Evolutionary conservation across 2,888 invertebrate species (phyloP).

Genomic region (Acronicta aceris): DNA sequence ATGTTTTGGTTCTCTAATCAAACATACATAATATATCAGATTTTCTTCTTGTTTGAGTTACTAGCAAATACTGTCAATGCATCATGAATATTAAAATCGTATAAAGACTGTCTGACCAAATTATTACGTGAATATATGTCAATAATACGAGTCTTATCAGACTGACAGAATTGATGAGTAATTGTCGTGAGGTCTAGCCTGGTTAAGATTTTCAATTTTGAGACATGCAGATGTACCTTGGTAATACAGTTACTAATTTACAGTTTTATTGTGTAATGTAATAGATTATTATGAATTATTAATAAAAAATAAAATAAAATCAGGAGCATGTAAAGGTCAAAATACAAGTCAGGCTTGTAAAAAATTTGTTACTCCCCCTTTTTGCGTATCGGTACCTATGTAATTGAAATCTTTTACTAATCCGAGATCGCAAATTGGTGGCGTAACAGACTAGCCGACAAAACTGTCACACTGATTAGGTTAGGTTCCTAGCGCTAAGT

Average conservation of each 20-base stretch:
- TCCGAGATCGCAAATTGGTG: conserved; percentile 70
- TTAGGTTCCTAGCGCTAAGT: conserved; percentile 57
- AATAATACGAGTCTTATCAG: conserved; percentile 1
- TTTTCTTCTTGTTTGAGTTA: not conserved
- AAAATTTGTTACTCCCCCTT: conserved; percentile 14
- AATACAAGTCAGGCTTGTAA: conserved; percentile 7
- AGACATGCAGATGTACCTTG: too few relatives aligned
- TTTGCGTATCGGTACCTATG: conserved; percentile 35
- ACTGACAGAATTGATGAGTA: conserved; percentile 4
- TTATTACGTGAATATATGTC: not conserved
- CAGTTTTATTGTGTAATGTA: too few relatives aligned
- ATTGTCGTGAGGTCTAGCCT: not conserved
- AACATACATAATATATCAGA: conserved; percentile 3
- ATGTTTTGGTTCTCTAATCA: conserved; percentile 30
- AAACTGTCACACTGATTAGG: conserved; percentile 72
- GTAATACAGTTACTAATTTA: too few relatives aligned
- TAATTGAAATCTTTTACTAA: conserved; percentile 77
- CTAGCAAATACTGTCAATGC: not conserved
- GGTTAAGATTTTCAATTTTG: not conserved
- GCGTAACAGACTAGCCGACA: conserved; percentile 72
- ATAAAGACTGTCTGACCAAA: too few relatives aligned
- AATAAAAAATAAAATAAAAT: conserved; percentile 9
- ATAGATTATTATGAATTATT: too few relatives aligned
- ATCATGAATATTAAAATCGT: too few relatives aligned
- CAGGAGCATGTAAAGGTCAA: conserved; percentile 30